These are phyloP conservation scores for Morpho deidamia DNA, from an alignment of 2,888 invertebrate genomes.

Conservation along the genomic window DNA sequence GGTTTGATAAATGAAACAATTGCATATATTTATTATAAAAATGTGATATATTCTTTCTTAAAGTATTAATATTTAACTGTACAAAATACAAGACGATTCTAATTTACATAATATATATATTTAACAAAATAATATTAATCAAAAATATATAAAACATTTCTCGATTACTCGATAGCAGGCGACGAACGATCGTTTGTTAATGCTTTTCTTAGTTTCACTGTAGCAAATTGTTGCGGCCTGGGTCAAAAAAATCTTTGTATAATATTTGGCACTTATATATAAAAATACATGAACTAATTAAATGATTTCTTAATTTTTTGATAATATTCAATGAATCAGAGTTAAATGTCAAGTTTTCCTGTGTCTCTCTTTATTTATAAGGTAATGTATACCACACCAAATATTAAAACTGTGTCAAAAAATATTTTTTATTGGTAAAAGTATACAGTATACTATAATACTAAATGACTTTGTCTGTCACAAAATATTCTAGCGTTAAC, in stretches of 20 bases:
- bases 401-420: too few species aligned
- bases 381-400: too few species aligned
- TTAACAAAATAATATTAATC: conserved; percentile 67
- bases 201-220: conserved; percentile 92
- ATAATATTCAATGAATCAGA: not conserved
- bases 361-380: too few species aligned
- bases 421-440: not conserved
- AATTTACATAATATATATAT: conserved; percentile 71
- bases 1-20: conserved; percentile 38
- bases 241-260: conserved; percentile 38
- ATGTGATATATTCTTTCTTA: conserved; percentile 78
- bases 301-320: not conserved
- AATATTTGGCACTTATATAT: conserved; percentile 15
- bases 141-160: conserved; percentile 49
- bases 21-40: conserved; percentile 59
- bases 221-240: conserved; percentile 93
- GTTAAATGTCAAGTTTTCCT: too few species aligned
- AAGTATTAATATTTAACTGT: conserved; percentile 78
- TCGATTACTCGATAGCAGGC: conserved; percentile 83
- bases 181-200: conserved; percentile 92
- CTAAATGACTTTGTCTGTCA: not conserved
- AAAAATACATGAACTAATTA: conserved; percentile 3
- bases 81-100: conserved; percentile 75
- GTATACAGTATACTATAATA: too few species aligned
- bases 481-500: not conserved